phyloP scores from a whole-genome alignment of 2,113 vertebrate genomes.

The Rhinolophus ferrumequinum region DNA sequence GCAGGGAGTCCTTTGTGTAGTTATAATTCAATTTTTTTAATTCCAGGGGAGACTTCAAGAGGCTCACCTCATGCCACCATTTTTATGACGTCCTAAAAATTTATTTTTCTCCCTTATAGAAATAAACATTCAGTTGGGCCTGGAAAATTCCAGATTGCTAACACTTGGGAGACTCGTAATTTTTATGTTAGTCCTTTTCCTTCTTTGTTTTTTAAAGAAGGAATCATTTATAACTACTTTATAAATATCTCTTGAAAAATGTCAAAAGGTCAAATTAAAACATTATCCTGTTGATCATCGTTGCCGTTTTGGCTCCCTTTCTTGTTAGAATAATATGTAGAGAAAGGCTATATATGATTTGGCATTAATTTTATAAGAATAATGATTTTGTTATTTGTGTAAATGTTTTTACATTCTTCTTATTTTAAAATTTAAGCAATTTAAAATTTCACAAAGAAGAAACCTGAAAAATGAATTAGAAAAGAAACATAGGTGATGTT shows the following conservation, averaged over 20 bases:
- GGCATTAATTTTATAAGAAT: slow-evolving; percentile 29
- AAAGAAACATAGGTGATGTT: background rate
- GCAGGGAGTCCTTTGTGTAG: too few species aligned
- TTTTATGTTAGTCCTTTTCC: background rate
- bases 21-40: too few species aligned
- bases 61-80: too few species aligned
- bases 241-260: slow-evolving; percentile 34
- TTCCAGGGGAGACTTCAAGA: too few species aligned
- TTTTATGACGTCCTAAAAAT: too few species aligned
- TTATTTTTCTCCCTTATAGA: background rate
- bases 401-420: background rate
- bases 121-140: background rate
- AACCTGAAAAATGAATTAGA: slow-evolving; percentile 41
- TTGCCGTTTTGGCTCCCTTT: background rate
- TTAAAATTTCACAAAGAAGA: slow-evolving; percentile 5
- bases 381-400: background rate
- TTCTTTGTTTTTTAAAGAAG: background rate
- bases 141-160: background rate
- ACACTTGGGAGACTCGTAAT: background rate
- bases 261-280: slow-evolving; percentile 14
- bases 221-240: background rate
- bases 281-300: background rate
- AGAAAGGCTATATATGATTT: slow-evolving; percentile 10
- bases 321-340: background rate
- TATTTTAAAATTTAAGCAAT: slow-evolving; percentile 41